A percentile compares a stretch with the other conserved stretches of the same genome.
These are phyloP conservation scores for Grallaria varia DNA, from an alignment of 2,113 vertebrate species.

Conservation along the genomic window DNA sequence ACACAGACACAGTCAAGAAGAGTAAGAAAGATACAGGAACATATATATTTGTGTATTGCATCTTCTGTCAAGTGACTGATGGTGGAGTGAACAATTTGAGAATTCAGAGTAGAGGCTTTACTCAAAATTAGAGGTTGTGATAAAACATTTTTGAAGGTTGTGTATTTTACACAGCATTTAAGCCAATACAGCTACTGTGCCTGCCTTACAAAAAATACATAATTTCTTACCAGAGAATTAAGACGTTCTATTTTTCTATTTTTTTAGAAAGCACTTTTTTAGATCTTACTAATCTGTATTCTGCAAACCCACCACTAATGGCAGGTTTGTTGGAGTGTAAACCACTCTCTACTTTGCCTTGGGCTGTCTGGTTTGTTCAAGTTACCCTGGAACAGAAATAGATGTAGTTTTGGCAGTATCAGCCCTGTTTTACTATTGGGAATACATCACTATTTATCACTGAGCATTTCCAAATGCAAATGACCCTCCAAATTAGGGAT, in stretches of 20 bases:
- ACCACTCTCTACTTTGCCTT: conserved; percentile 65
- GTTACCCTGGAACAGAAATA: conserved; percentile 72
- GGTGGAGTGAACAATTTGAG: neutral
- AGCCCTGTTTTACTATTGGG: conserved; percentile 66
- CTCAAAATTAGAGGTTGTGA: neutral
- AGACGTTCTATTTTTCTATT: neutral
- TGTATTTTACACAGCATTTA: neutral
- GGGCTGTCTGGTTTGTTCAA: conserved; percentile 69
- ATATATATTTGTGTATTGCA: neutral
- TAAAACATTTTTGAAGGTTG: conserved; percentile 25
- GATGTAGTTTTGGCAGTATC: conserved; percentile 65
- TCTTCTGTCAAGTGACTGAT: neutral
- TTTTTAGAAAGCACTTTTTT: conserved; percentile 43
- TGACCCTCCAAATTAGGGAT: conserved; percentile 77
- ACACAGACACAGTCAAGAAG: neutral
- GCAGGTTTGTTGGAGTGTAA: conserved; percentile 65
- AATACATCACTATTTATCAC: conserved; percentile 69
- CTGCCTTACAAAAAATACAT: conserved; percentile 43
- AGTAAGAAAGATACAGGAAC: neutral
- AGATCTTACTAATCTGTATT: conserved; percentile 67
- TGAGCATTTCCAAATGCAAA: conserved; percentile 77
- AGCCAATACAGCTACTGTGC: conserved; percentile 15
- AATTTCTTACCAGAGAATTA: conserved; percentile 35
- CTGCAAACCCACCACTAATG: conserved; percentile 55
- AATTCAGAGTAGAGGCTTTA: neutral